Evolutionary conservation across 2,113 vertebrate species (phyloP).

Genomic region (Gambusia holbrooki): DNA sequence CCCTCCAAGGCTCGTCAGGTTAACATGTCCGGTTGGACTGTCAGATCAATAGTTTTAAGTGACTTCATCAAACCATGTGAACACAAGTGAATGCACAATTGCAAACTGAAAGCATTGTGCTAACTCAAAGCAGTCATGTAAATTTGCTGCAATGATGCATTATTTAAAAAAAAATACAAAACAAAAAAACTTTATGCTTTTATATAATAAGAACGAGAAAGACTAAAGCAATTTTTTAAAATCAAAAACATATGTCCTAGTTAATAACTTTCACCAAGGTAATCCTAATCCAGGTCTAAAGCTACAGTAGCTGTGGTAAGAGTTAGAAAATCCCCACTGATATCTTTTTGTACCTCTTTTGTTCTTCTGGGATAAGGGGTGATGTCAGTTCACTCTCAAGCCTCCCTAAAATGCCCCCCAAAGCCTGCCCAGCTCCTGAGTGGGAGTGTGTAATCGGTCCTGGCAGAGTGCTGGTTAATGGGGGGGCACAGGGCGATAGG

Average conservation of each 20-base stretch:
- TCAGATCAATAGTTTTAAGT: constrained; percentile 83
- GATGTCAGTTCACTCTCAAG: constrained; percentile 70
- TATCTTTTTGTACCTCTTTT: constrained; percentile 73
- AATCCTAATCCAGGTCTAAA: neutral
- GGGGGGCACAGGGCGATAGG: constrained; percentile 71
- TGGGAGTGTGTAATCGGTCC: constrained; percentile 80
- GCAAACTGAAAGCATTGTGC: neutral
- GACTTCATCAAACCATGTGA: constrained; percentile 76
- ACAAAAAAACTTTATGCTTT: constrained; percentile 12
- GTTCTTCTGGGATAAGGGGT: constrained; percentile 73
- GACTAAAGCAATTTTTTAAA: neutral
- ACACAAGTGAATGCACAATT: constrained; percentile 70
- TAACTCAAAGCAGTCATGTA: neutral
- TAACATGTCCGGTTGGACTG: constrained; percentile 78
- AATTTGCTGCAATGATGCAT: neutral
- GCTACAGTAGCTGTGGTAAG: constrained; percentile 35
- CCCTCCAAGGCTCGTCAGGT: constrained; percentile 77
- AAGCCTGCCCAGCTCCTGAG: constrained; percentile 74
- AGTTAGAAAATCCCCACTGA: constrained; percentile 60
- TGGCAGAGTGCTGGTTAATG: constrained; percentile 84
- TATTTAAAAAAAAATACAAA: no score
- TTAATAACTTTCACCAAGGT: neutral
- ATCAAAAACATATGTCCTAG: neutral
- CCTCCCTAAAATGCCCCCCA: constrained; percentile 73
- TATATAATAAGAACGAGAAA: neutral